phyloP scores from a whole-genome alignment of 2,113 vertebrate genomes.

The Nycticryphes semicollaris region DNA sequence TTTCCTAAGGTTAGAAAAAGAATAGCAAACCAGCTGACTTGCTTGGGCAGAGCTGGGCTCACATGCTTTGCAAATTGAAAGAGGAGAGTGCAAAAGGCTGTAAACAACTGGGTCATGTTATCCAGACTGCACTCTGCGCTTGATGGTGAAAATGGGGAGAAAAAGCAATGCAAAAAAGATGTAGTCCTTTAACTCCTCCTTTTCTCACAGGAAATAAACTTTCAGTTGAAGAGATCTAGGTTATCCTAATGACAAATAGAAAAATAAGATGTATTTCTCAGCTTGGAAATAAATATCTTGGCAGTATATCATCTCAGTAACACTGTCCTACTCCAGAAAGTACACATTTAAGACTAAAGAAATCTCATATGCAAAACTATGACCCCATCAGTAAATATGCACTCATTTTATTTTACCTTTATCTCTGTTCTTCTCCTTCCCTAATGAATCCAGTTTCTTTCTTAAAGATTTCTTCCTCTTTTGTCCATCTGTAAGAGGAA shows the following conservation, averaged over 20 bases:
- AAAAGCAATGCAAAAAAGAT: not conserved
- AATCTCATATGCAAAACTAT: not conserved
- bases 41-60: not conserved
- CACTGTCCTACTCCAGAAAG: not conserved
- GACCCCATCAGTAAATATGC: not conserved
- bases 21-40: not conserved
- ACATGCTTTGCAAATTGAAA: not conserved
- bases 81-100: not conserved
- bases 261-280: not conserved
- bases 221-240: not conserved
- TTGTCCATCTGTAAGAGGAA: slow-evolving; percentile 85
- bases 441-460: slow-evolving; percentile 95
- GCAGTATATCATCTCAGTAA: not conserved
- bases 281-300: not conserved
- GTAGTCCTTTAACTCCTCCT: not conserved
- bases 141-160: not conserved
- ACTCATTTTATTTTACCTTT: slow-evolving; percentile 81
- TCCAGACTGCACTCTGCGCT: not conserved
- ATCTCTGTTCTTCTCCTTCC: slow-evolving; percentile 96
- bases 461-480: slow-evolving; percentile 94
- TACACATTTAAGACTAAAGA: not conserved
- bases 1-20: not conserved
- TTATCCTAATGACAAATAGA: not conserved
- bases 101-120: not conserved
- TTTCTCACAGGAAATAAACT: not conserved